phyloP scores from a whole-genome alignment of 2,113 vertebrate genomes.

The Cricetomys ansorgei region DNA sequence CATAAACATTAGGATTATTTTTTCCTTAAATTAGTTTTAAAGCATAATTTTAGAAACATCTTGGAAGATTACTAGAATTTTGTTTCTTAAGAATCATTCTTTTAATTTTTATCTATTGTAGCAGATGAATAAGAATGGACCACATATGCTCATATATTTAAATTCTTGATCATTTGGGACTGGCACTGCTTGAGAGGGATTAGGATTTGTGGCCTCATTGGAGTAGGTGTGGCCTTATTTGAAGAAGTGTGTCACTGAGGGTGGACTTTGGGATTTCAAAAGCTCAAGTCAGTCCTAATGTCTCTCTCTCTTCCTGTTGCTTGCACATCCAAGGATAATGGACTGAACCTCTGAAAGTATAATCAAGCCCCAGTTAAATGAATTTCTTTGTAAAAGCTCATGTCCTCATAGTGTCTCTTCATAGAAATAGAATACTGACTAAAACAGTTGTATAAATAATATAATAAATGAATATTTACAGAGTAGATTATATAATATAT shows the following conservation, averaged over 20 bases:
- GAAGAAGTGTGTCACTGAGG: neutral
- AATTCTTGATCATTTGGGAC: neutral
- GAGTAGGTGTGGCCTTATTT: neutral
- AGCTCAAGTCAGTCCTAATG: neutral
- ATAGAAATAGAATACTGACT: neutral
- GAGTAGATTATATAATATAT: neutral
- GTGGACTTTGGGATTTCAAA: neutral
- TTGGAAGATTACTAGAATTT: neutral
- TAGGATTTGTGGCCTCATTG: neutral
- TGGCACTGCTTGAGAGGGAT: neutral
- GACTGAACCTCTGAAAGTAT: neutral
- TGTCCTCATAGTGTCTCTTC: neutral
- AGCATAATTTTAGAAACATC: neutral
- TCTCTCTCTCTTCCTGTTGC: neutral
- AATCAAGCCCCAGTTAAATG: neutral
- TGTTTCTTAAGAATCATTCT: neutral
- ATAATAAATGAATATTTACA: neutral
- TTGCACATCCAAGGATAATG: neutral
- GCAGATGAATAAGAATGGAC: neutral
- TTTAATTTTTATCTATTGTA: neutral
- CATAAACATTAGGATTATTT: neutral
- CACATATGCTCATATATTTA: neutral
- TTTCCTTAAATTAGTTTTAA: neutral
- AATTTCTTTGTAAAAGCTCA: too few relatives aligned
- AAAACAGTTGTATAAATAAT: neutral